Base-by-base conservation (phyloP, 1,140 invertebrate genomes). In the Helicorthomorpha holstii region DNA sequence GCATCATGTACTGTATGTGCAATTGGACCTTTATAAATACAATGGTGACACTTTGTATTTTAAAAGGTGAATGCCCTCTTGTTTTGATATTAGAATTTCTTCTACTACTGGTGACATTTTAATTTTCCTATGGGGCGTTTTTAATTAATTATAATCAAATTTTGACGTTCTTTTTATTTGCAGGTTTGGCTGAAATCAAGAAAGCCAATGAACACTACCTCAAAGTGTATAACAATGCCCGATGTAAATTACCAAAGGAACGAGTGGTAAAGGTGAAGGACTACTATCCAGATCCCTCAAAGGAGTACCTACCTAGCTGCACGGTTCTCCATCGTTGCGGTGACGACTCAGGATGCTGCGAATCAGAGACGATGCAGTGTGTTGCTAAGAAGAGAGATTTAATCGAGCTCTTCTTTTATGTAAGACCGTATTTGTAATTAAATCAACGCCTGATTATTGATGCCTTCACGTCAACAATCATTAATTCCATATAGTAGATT, bases 261-360 rank as follows among this genome's bases (percentile, higher is more conserved):
- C 71, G 73, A 54, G 70, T 83, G 41, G 69, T 84, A 19, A 68
- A 73, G 51, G 73, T 80, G 53, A 66, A 74, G 58, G 69, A 76
- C 47, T 67, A 74, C 22, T 78, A 80, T 63, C 77, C 78, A n/a
- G 73, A 77, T 61, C 66, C 77, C 0, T 73, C 74, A n/a, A 82
- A 77, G 59, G 74, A 69, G 23, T 85, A 85, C 67, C 66, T 73
- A 49, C 82, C 83, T 23, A 77, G 79, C 53, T 84, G 82, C 62
- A 82, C 80, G 2, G 73, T 82, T 21, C 61, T 85, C 41, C 77
- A 84, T 61, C 73, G 77, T 53, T 85, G 83, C 60, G 75, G 77
- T n/a, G 81, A 83, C 58, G 79, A 83, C 62, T 81, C 78, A 10
- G 83, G 83, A 51, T 85, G 83, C 63, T 85, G 83, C 60, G 65